Evolutionary conservation across 2,888 invertebrate species (phyloP), one percentile per base, ranked within the genome.

Genomic region (Dasypogon diadema): DNA sequence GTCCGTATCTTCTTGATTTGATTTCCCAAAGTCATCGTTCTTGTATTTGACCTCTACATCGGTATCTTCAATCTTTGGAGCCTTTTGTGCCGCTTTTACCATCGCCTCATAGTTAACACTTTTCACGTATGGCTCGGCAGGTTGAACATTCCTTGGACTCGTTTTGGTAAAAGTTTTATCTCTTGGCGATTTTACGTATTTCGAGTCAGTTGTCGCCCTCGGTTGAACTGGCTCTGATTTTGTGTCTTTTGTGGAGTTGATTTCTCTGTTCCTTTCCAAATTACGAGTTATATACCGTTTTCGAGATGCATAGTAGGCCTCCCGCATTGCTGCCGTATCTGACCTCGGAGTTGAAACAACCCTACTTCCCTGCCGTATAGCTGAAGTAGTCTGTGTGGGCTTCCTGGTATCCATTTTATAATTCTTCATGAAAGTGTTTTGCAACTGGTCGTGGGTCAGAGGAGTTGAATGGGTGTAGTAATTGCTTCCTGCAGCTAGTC

Each of bases 41-140:
- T 65, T 54, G 18, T 75, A 75, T 16, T 75, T 65, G 0, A 55
- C 16, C 26, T 75, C 75, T 24, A 65, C 1, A 14, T 75, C 68
- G 6, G 72, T 54, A 30, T 30, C 34, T 6, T 73, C 55, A 16
- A 22, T 8, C 2, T 34, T 21, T 21, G 54, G 14, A 14, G 24
- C 10, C 2, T 21, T 63, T 8, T 74, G 60, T 26, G 1, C 34
- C 14, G 26, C n/a, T 16, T 42, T 58, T 42, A n/a, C 16, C 26
- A 54, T 21, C 26, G 22, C 51, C 14, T 30, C 48, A 21, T 46
- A 24, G 12, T 4, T 48, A 12, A 42, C 5, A 24, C 48, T 68
- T 24, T 10, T 46, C 12, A 24, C 16, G 24, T 60, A 60, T n/a
- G 42, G 26, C 48, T 48, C 12, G 24, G 46, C 21, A 37, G 60